These are phyloP conservation scores for Lycocerus yunnanus DNA, from an alignment of 2,888 invertebrate genomes.

Conservation along the genomic window DNA sequence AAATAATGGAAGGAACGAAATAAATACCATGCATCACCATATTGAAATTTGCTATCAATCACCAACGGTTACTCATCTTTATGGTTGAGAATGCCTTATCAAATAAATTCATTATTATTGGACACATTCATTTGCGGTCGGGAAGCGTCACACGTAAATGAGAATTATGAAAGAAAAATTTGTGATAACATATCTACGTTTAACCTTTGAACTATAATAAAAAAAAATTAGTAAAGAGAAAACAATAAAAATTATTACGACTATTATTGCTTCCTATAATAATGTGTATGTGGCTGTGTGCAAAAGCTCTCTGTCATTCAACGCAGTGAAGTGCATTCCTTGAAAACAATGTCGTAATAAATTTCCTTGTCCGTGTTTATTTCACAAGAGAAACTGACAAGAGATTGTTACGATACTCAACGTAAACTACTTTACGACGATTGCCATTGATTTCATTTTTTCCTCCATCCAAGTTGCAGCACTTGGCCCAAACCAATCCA, in stretches of 20 bases:
- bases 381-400: constrained; percentile 25
- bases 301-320: constrained; percentile 9
- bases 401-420: constrained; percentile 21
- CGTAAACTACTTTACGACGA: constrained; percentile 9
- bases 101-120: background rate
- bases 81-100: background rate
- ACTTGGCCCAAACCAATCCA: background rate
- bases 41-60: background rate
- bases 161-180: background rate
- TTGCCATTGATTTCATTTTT: constrained; percentile 6
- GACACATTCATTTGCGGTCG: background rate
- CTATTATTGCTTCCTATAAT: constrained; percentile 6
- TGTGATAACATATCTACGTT: background rate
- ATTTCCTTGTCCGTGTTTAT: constrained; percentile 23
- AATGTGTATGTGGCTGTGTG: constrained; percentile 2
- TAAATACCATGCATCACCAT: background rate
- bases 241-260: background rate
- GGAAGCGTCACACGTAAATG: background rate
- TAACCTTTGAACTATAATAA: constrained; percentile 1
- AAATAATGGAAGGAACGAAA: background rate
- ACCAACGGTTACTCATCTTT: background rate
- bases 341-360: constrained; percentile 27
- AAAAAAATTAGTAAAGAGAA: constrained; percentile 10
- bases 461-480: background rate
- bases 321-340: constrained; percentile 26